Base-by-base conservation (phyloP, 2,797 vertebrate species). In the Danio kyathit region DNA sequence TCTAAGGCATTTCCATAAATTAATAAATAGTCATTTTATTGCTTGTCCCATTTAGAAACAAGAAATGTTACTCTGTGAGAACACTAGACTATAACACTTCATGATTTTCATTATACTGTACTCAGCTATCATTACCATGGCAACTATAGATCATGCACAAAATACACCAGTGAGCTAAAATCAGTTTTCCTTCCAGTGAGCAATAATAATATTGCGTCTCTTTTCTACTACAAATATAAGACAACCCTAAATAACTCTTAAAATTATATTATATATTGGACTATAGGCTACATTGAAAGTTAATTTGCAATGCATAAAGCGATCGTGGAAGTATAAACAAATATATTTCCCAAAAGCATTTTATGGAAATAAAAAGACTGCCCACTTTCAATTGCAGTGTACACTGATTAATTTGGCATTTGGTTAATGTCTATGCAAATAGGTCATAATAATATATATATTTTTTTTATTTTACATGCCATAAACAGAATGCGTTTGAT, bases 71-170 rank as follows among this genome's bases (percentile, higher is more conserved):
- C 21, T 19, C 38, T 48, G 43, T 49, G 46, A 41, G 11, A 46
- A 73, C 78, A 64, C 40, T 63, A 51, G 48, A 80, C 57, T 63
- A 57, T 54, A 80, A 41, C 8, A 13, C 69, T 79, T 19, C 17
- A n/a, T 64, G 60, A 69, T 54, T 75, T 65, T 77, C 57, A 76
- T 69, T 76, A 79, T 79, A 43, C 54, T 76, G 51, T 73, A 64
- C 59, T 78, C 13, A 63, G 61, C 56, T 38, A 63, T 73, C 43
- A 77, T 78, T 80, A 61, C 65, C 66, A 76, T 65, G 65, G 60
- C 66, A 65, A 65, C 82, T 49, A 71, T 69, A 64, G 65, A 74
- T 83, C 54, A 61, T 79, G 41, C 46, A 75, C 56, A 70, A 73
- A 74, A 74, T 57, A 17, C 48, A 64, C 19, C 67, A 82, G 60